phyloP scores from a whole-genome alignment of 2,888 invertebrate species.

The Mythimna ferrago region DNA sequence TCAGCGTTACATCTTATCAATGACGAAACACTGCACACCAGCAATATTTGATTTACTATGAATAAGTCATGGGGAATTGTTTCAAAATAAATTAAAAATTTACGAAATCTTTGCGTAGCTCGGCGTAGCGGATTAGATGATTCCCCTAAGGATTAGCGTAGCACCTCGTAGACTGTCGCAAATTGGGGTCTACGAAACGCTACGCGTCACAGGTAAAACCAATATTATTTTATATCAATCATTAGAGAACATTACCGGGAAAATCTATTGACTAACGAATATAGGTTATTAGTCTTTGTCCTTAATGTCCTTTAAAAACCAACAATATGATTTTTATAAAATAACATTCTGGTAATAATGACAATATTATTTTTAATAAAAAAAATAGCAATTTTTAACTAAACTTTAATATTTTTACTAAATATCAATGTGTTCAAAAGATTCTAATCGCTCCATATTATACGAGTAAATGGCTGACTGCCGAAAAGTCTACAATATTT shows the following conservation, averaged over 20 bases:
- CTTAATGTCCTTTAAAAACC: not conserved
- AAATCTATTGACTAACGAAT: constrained; percentile 11
- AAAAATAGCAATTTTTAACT: not conserved
- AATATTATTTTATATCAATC: not conserved
- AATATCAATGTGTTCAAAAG: not conserved
- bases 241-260: not conserved
- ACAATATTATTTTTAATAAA: not conserved
- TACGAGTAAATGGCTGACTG: constrained; percentile 1
- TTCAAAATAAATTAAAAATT: not conserved
- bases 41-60: not conserved
- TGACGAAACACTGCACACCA: constrained; percentile 15
- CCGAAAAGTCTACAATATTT: constrained; percentile 6
- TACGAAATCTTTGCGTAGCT: not conserved
- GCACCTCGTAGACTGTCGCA: constrained; percentile 34
- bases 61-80: not conserved
- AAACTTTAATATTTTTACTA: not conserved
- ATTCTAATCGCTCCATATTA: constrained; percentile 2
- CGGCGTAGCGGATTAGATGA: not conserved
- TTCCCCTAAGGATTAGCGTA: constrained; percentile 38
- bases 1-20: constrained; percentile 34
- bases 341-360: too few relatives aligned
- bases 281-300: constrained; percentile 2
- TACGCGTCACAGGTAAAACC: constrained; percentile 47
- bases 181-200: constrained; percentile 20
- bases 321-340: not conserved